phyloP scores from a whole-genome alignment of 2,113 vertebrate genomes.

The Bubo blakistoni region DNA sequence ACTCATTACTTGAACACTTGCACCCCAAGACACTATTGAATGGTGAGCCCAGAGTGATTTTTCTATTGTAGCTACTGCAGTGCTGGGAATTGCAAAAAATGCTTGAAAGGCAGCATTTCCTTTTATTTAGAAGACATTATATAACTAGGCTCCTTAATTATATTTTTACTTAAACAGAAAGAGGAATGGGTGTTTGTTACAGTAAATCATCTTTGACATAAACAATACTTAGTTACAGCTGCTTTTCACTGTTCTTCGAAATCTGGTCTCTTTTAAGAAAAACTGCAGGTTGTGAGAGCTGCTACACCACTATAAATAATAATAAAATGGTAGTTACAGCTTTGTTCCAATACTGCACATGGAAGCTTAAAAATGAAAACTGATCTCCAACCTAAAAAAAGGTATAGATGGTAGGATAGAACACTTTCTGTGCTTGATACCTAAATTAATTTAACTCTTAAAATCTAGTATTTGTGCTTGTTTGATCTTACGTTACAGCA shows the following conservation, averaged over 20 bases:
- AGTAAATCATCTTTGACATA: conserved; percentile 29
- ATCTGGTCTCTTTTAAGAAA: conserved; percentile 2
- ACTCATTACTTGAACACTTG: background rate
- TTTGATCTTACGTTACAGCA: background rate
- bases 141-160: conserved; percentile 4
- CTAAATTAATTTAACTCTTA: background rate
- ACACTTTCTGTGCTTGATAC: background rate
- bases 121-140: background rate
- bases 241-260: conserved; percentile 12
- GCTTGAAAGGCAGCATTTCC: background rate
- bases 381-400: background rate
- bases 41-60: background rate
- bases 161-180: background rate
- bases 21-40: background rate
- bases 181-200: conserved; percentile 9
- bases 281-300: background rate
- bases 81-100: background rate
- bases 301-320: conserved; percentile 20
- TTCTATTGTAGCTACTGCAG: background rate
- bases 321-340: background rate
- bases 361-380: background rate
- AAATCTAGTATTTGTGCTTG: background rate
- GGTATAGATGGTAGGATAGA: background rate
- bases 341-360: background rate
- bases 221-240: background rate